Percentiles rank a stretch among this genome's conserved stretches.
Conservation (phyloP, 2,113 vertebrate species). For the Fregetta grallaria region DNA sequence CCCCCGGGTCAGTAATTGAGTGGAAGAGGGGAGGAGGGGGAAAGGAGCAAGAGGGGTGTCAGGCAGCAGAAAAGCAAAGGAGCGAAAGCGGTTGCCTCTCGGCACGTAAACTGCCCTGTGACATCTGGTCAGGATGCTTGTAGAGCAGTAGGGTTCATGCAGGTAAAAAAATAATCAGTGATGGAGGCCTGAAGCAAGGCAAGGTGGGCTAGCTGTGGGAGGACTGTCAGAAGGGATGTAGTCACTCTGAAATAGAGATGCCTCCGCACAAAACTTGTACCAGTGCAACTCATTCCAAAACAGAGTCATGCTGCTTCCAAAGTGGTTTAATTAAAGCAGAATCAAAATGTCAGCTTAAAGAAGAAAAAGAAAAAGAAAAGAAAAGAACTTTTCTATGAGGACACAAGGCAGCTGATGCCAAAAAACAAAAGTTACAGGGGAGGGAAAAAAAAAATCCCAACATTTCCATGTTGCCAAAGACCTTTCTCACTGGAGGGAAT, state of each 20-base stretch:
- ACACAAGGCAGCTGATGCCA: slow-evolving; percentile 9
- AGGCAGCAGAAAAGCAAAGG: background rate
- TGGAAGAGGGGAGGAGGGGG: background rate
- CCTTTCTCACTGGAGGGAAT: slow-evolving; percentile 16
- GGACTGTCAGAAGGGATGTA: slow-evolving; percentile 23
- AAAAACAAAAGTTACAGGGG: slow-evolving; percentile 17
- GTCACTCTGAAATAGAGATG: slow-evolving; percentile 34
- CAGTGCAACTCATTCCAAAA: slow-evolving; percentile 7
- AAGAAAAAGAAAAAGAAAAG: background rate
- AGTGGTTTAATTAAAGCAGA: slow-evolving; percentile 54
- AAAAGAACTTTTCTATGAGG: slow-evolving; percentile 19
- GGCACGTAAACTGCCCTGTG: background rate
- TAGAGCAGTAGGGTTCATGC: background rate
- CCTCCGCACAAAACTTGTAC: slow-evolving; percentile 21
- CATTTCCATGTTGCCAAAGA: slow-evolving; percentile 23
- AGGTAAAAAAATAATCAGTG: background rate
- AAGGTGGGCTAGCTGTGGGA: slow-evolving; percentile 26
- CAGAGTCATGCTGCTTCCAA: slow-evolving; percentile 39
- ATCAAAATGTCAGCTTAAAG: slow-evolving; percentile 55
- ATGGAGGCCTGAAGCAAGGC: slow-evolving; percentile 2
- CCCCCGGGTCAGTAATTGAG: background rate
- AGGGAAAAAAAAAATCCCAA: background rate
- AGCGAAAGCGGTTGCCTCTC: background rate
- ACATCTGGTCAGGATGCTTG: background rate
- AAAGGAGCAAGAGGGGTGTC: background rate